phyloP scores from a whole-genome alignment of 2,113 vertebrate genomes.

The Nanorana parkeri region DNA sequence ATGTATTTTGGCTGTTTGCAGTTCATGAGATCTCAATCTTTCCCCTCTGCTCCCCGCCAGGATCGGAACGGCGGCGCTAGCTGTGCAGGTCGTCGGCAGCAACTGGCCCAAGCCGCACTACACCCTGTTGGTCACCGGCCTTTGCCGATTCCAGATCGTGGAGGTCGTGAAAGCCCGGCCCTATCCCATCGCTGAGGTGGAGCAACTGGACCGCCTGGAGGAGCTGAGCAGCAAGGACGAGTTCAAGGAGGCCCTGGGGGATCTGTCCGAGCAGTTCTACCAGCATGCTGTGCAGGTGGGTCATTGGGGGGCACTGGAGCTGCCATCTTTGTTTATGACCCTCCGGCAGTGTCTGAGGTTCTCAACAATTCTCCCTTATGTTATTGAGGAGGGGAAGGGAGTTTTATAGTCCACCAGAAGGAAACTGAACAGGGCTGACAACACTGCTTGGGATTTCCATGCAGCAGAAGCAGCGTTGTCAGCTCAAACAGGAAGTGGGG shows the following conservation, averaged over 20 bases:
- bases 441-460: too few species aligned
- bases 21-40: not conserved
- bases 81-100: constrained; percentile 94
- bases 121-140: constrained; percentile 89
- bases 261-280: constrained; percentile 89
- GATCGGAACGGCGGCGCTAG: constrained; percentile 91
- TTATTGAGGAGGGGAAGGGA: too few species aligned
- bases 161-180: constrained; percentile 87
- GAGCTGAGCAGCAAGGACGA: constrained; percentile 76
- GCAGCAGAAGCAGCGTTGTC: too few species aligned
- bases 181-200: constrained; percentile 87
- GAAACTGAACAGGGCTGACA: too few species aligned
- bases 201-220: constrained; percentile 91
- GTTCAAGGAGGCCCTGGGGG: constrained; percentile 78
- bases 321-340: too few species aligned
- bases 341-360: too few species aligned
- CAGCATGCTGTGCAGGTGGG: constrained; percentile 90
- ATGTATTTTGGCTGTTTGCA: too few species aligned
- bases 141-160: constrained; percentile 90
- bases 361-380: too few species aligned
- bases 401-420: too few species aligned
- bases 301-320: not conserved
- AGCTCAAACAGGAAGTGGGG: too few species aligned
- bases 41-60: constrained; percentile 64
- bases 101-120: constrained; percentile 99